Evolutionary conservation across 2,797 vertebrate genomes (phyloP).

Genomic region (Chanos chanos): DNA sequence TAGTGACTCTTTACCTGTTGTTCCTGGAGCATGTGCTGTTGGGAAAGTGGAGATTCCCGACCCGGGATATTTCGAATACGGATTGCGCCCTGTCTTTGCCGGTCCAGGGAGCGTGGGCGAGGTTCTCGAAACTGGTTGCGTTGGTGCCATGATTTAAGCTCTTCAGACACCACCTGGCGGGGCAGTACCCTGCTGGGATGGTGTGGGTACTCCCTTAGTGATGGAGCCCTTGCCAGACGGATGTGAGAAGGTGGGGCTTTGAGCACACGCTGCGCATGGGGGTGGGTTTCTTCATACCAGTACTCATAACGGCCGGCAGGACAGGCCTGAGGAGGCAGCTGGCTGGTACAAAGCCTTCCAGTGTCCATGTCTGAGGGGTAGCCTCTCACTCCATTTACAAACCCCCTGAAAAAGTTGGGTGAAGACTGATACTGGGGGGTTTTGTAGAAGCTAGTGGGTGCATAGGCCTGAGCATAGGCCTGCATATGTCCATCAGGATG

Average conservation of each 20-base stretch:
- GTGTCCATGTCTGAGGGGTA: conserved; percentile 58
- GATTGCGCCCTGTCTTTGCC: conserved; percentile 77
- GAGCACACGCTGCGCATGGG: conserved; percentile 58
- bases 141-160: conserved; percentile 84
- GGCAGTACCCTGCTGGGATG: conserved; percentile 57
- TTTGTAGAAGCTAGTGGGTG: conserved; percentile 53
- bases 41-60: conserved; percentile 55
- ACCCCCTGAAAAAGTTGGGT: conserved; percentile 52
- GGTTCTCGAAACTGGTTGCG: conserved; percentile 70
- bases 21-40: conserved; percentile 55
- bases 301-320: conserved; percentile 56
- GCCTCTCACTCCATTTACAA: conserved; percentile 56
- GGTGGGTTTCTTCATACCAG: conserved; percentile 59
- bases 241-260: conserved; percentile 62
- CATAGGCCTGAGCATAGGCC: conserved; percentile 44
- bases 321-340: conserved; percentile 34
- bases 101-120: conserved; percentile 79
- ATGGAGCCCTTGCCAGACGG: conserved; percentile 70
- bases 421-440: conserved; percentile 53
- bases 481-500: conserved; percentile 48
- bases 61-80: conserved; percentile 57
- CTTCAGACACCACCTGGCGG: conserved; percentile 75
- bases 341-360: conserved; percentile 51
- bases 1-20: conserved; percentile 46
- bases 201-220: conserved; percentile 70